Conservation (phyloP, 2,113 vertebrate genomes). For the Lamprotornis superbus region DNA sequence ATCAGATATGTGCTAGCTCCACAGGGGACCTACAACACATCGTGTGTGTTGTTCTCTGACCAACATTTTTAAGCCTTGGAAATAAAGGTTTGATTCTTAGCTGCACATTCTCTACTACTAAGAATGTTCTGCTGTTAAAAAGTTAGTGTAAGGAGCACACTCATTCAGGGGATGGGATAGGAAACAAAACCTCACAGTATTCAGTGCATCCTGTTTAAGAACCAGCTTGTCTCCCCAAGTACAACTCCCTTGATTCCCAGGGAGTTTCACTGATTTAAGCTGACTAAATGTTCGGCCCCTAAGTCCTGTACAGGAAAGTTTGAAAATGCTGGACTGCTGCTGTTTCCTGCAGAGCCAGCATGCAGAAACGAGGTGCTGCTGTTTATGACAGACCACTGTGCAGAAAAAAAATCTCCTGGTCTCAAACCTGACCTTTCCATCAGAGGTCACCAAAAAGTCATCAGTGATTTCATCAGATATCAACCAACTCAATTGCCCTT, state of each 20-base stretch:
- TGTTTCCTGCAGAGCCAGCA: background rate
- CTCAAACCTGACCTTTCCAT: conserved; percentile 4
- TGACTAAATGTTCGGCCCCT: background rate
- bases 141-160: background rate
- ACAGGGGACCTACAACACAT: background rate
- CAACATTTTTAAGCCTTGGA: background rate
- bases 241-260: background rate
- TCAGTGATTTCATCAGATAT: conserved; percentile 64
- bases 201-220: background rate
- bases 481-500: conserved; percentile 59
- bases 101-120: background rate
- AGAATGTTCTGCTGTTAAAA: background rate
- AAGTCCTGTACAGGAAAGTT: background rate
- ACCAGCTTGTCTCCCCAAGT: background rate
- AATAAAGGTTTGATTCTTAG: background rate
- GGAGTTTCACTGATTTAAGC: background rate
- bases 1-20: background rate
- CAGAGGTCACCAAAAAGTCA: conserved; percentile 58
- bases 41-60: background rate
- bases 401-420: background rate
- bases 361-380: conserved; percentile 15
- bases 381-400: conserved; percentile 6
- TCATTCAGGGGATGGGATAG: background rate
- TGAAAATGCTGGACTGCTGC: background rate
- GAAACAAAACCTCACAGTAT: background rate